Evolutionary conservation across 1,140 invertebrate species (phyloP), one percentile per base, ranked within the genome.

Genomic region (Caerostris darwini): DNA sequence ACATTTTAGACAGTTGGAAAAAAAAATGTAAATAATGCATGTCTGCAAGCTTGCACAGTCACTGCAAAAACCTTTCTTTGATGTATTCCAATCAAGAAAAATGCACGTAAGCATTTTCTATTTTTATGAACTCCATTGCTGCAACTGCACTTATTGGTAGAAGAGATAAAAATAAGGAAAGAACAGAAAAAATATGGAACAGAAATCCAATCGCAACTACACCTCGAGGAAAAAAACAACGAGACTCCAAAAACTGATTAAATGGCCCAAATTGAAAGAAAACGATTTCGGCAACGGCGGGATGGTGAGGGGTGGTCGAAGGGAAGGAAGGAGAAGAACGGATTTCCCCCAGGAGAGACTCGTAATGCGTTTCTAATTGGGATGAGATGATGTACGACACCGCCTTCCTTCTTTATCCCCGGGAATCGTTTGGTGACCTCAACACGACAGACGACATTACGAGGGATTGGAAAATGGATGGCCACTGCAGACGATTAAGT

Each of bases 341-440:
- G 61, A 17, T 14, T 5, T 3, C 5, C 14, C 3, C 4, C 7
- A 53, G 69, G 58, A 81, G 67, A 10, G 19, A 19, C 54, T 12
- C 89, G 50, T 91, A 91, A 91, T 91, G 89, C 56, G 89, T 91
- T 91, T 91, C 89, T 91, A 82, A 91, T 91, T 91, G 89, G 89
- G 69, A 53, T 34, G 34, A 71, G 69, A 81, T 91, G 89, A 91
- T 91, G 71, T 69, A 91, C 89, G 89, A 91, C 89, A 81, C 53
- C 19, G 19, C 50, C 67, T 77, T 82, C 71, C 50, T 67, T 64
- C 69, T 77, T 89, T 89, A 89, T 89, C 87, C 56, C 34, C 17
- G 17, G 58, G 34, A 54, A 59, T 81, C 69, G 86, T 88, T 67
- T 64, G 86, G 61, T 88, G 89, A 91, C 77, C 69, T 71, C 54